These are phyloP conservation scores for Mastomys natalensis DNA, from an alignment of 2,113 vertebrate species.

Conservation along the genomic window DNA sequence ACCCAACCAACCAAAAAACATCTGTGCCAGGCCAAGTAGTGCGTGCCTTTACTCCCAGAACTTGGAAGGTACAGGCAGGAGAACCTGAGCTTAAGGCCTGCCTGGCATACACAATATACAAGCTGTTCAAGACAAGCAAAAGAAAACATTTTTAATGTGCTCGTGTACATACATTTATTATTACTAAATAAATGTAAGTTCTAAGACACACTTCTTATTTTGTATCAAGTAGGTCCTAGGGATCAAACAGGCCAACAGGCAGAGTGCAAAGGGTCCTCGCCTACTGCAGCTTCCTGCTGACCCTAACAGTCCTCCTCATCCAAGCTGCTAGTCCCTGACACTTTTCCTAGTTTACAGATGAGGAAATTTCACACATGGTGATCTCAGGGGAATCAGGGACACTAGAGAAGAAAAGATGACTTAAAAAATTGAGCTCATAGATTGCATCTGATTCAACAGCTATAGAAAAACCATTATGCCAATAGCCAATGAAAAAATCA, in stretches of 20 bases:
- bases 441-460: background rate
- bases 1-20: too few relatives aligned
- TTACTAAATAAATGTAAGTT: background rate
- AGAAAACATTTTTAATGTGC: background rate
- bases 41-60: background rate
- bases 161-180: background rate
- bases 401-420: background rate
- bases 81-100: background rate
- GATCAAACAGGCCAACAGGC: background rate
- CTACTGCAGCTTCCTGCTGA: background rate
- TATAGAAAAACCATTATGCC: background rate
- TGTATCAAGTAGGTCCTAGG: background rate
- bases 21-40: background rate
- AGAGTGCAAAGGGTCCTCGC: background rate
- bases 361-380: background rate
- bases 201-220: background rate
- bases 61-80: background rate
- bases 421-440: slow-evolving; percentile 8
- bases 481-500: background rate
- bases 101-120: background rate
- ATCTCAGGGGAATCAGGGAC: too few relatives aligned
- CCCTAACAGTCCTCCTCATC: background rate
- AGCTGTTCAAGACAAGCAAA: background rate
- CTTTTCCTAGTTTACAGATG: slow-evolving; percentile 14
- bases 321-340: background rate